Conservation (phyloP, 1,140 invertebrate species). For the Chironomus tepperi region DNA sequence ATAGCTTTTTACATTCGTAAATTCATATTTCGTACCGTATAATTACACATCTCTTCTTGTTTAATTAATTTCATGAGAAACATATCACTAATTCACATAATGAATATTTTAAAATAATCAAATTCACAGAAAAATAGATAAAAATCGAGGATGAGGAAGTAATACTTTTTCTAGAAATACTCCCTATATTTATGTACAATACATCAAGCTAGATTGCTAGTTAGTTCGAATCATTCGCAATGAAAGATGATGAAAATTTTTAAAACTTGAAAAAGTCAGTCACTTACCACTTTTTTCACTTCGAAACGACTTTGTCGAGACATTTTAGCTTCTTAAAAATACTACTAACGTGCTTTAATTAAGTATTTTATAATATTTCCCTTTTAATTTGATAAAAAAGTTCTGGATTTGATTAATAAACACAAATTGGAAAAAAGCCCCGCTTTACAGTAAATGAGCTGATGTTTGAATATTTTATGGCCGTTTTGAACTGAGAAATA, state of each 20-base stretch:
- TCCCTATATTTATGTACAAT: background rate
- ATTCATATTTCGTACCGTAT: background rate
- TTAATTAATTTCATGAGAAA: background rate
- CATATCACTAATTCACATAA: too few relatives aligned
- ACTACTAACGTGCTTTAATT: too few relatives aligned
- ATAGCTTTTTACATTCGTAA: background rate
- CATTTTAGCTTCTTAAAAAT: background rate
- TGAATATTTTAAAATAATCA: background rate
- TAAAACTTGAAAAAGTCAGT: background rate
- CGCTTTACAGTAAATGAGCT: too few relatives aligned
- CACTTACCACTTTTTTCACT: slow-evolving; percentile 8
- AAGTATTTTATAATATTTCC: too few relatives aligned
- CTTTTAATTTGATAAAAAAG: too few relatives aligned
- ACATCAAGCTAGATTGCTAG: background rate
- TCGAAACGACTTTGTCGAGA: slow-evolving; percentile 1
- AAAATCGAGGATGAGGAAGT: background rate
- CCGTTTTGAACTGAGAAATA: too few relatives aligned
- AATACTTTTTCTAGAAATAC: background rate
- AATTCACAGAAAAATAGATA: background rate
- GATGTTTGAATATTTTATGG: too few relatives aligned
- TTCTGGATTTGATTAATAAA: too few relatives aligned
- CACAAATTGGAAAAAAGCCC: too few relatives aligned
- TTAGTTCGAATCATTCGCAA: background rate
- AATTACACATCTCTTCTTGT: background rate
- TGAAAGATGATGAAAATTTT: background rate